These are phyloP conservation scores for Loris lydekkerianus DNA, from an alignment of 2,797 vertebrate species.

Conservation along the genomic window DNA sequence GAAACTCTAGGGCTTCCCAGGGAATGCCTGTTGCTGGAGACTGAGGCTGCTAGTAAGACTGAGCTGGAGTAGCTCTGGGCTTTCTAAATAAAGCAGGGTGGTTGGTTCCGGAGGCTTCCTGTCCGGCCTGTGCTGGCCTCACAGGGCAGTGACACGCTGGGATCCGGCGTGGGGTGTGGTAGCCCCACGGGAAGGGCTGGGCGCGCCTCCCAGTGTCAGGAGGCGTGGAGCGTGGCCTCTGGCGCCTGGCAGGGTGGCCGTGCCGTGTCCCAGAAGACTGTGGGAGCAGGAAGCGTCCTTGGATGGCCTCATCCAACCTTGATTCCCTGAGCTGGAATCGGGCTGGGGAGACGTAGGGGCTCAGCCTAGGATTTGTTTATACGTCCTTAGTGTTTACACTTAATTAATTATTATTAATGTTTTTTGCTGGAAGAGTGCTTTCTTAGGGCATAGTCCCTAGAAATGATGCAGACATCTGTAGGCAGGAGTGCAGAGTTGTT, in stretches of 20 bases:
- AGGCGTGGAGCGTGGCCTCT: not conserved
- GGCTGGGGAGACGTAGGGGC: not conserved
- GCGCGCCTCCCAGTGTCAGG: not conserved
- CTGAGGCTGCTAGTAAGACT: not conserved
- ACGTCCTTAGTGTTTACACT: not conserved
- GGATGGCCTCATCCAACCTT: not conserved
- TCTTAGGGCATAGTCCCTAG: not conserved
- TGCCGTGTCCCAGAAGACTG: not conserved
- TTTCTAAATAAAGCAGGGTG: slow-evolving; percentile 79
- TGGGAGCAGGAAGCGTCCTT: not conserved
- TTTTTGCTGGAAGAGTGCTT: not conserved
- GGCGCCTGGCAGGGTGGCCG: not conserved
- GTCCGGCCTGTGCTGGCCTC: not conserved
- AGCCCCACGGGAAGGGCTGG: slow-evolving; percentile 64
- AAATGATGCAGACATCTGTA: not conserved
- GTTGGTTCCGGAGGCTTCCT: slow-evolving; percentile 73
- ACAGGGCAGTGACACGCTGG: slow-evolving; percentile 8
- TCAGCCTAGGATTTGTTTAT: not conserved
- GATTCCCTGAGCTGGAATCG: not conserved
- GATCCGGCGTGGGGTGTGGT: slow-evolving; percentile 17
- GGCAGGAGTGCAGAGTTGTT: not conserved
- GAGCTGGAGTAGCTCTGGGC: not conserved
- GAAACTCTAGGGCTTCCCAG: not conserved
- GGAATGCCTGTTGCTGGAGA: not conserved
- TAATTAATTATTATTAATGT: not conserved